Conservation (phyloP, 2,888 invertebrate genomes). For the Carterocephalus palaemon region DNA sequence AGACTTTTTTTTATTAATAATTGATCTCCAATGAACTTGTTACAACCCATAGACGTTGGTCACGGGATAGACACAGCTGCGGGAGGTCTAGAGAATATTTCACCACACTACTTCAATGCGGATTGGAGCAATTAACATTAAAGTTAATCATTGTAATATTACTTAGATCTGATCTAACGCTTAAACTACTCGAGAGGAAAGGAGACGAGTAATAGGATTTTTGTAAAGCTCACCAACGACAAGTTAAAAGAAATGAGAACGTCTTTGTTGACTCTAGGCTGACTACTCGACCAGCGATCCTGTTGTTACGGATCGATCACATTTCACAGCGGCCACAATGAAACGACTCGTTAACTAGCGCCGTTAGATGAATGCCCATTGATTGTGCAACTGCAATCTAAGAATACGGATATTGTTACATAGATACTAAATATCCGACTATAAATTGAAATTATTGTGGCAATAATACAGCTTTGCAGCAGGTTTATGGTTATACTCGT, state of each 20-base stretch:
- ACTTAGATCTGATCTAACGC: too few relatives aligned
- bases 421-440: conserved; percentile 40
- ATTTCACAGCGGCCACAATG: conserved; percentile 42
- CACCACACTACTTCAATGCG: too few relatives aligned
- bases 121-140: too few relatives aligned
- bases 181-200: too few relatives aligned
- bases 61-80: too few relatives aligned
- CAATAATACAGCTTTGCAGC: conserved; percentile 31
- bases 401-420: conserved; percentile 53
- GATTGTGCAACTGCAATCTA: conserved; percentile 51
- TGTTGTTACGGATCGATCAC: conserved; percentile 40
- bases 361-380: conserved; percentile 48
- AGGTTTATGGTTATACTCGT: conserved; percentile 16
- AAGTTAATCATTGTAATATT: too few relatives aligned
- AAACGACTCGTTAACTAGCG: conserved; percentile 44
- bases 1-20: too few relatives aligned
- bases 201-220: too few relatives aligned
- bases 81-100: too few relatives aligned
- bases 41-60: too few relatives aligned
- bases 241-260: conserved; percentile 5
- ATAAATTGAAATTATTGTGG: conserved; percentile 48
- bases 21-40: too few relatives aligned
- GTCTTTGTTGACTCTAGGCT: conserved; percentile 18
- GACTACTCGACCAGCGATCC: conserved; percentile 13
- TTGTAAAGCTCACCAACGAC: not conserved